These are phyloP conservation scores for Myotis myotis DNA, from an alignment of 2,797 vertebrate genomes.

Conservation along the genomic window DNA sequence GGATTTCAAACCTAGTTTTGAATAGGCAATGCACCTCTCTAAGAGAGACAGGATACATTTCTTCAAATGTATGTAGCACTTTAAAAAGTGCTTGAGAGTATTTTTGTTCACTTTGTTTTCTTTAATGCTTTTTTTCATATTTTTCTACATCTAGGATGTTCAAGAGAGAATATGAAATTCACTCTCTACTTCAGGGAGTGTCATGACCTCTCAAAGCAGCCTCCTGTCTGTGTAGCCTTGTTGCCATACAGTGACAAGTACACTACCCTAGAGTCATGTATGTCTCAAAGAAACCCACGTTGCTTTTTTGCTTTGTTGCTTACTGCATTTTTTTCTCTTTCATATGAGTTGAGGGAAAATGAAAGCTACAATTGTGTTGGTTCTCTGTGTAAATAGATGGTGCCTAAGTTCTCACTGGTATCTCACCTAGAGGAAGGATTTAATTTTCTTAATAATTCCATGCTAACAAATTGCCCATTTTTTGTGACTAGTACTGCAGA, in stretches of 20 bases:
- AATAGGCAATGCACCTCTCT: not conserved
- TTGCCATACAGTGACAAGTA: not conserved
- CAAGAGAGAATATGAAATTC: not conserved
- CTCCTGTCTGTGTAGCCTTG: not conserved
- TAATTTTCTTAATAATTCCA: conserved; percentile 10
- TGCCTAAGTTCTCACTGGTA: not conserved
- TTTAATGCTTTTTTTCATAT: not conserved
- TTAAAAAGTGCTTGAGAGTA: conserved; percentile 17
- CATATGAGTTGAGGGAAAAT: not conserved
- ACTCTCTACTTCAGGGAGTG: not conserved
- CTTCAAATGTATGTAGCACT: not conserved
- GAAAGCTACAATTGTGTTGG: not conserved
- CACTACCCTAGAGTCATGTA: not conserved
- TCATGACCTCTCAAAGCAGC: not conserved
- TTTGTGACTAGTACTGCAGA: not conserved
- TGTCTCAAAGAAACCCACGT: not conserved
- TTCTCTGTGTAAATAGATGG: not conserved
- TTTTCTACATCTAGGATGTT: not conserved
- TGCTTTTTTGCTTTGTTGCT: not conserved
- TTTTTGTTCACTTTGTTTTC: conserved; percentile 33
- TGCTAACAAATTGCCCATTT: not conserved
- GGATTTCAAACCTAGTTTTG: not conserved
- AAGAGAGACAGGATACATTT: not conserved
- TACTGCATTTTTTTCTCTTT: not conserved
- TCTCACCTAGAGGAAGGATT: not conserved